A percentile compares a stretch with the other conserved stretches of the same genome.
Evolutionary conservation across 2,797 vertebrate genomes (phyloP).

Genomic region (Apodemus agrarius): DNA sequence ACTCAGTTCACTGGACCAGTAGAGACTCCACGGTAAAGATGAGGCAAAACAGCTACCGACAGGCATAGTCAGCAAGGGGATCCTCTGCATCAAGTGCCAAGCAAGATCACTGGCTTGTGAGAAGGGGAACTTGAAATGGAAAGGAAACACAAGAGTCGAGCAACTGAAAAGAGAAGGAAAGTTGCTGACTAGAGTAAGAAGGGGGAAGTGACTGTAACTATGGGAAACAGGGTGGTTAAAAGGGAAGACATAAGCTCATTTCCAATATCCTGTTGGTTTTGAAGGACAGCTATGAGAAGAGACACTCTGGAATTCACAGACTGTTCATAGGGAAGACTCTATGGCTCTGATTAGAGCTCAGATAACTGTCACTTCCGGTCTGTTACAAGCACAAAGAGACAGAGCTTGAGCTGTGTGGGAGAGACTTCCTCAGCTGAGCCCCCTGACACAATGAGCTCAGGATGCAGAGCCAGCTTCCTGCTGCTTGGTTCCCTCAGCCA

Average conservation of each 20-base stretch:
- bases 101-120: background rate
- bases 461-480: background rate
- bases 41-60: background rate
- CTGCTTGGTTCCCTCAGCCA: background rate
- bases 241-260: background rate
- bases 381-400: conserved; percentile 72
- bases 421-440: background rate
- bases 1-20: background rate
- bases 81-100: background rate
- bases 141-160: background rate
- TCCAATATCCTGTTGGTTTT: background rate
- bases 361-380: conserved; percentile 71
- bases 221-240: fast-evolving
- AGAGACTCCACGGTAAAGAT: background rate
- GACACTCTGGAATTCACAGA: background rate
- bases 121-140: conserved; percentile 37
- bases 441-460: background rate
- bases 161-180: background rate
- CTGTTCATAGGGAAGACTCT: background rate
- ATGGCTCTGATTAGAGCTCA: conserved; percentile 55
- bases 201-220: background rate
- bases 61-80: background rate
- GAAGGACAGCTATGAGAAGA: background rate
- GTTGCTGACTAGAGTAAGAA: background rate
- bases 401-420: background rate